Base-by-base conservation (phyloP, 2,113 vertebrate species). In the Stegastes partitus region DNA sequence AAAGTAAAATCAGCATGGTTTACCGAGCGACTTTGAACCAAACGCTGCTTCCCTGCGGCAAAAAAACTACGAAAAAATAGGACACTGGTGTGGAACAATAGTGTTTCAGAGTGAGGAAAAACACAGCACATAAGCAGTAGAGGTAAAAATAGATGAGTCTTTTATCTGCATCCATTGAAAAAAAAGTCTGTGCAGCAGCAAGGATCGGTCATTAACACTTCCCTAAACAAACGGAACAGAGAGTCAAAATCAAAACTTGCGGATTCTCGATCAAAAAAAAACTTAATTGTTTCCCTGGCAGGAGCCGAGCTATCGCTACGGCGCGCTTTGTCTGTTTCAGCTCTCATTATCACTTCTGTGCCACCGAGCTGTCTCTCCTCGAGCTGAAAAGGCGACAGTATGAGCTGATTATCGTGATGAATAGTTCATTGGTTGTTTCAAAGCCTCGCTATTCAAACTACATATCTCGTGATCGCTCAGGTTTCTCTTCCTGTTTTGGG, bases 121-220 rank as follows among this genome's bases (percentile, higher is more conserved):
- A n/a, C n/a, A 59, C 31, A 54, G 22, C 21, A 63, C 14, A 15
- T 39, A 18, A 26, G 70, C 61, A 39, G 23, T 1, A 18, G 25
- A 68, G 39, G 49, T 69, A 81, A 77, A 74, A 74, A 78, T 81
- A 77, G 56, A 68, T 44, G 0, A 15, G 4, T 42, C 1, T 45
- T 8, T 53, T 5, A 70, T 72, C 9, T 63, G 28, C 28, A 4
- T 39, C 22, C 2, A 6, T 8, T 21, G 22, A 39, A 37, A 39
- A 37, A 11, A 63, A 79, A 54, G 54, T 42, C 23, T 59, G 47
- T 68, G 44, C 22, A 75, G 64, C 57, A 42, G 19, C 16, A 25
- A 64, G 51, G 66, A 12, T 18, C 45, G 64, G 58, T 37, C 57
- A 56, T 66, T 68, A 77, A 73, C 54, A 56, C 56, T 68, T 50